These are phyloP conservation scores for Eurytoma californica DNA, from an alignment of 2,888 invertebrate species.

Conservation along the genomic window DNA sequence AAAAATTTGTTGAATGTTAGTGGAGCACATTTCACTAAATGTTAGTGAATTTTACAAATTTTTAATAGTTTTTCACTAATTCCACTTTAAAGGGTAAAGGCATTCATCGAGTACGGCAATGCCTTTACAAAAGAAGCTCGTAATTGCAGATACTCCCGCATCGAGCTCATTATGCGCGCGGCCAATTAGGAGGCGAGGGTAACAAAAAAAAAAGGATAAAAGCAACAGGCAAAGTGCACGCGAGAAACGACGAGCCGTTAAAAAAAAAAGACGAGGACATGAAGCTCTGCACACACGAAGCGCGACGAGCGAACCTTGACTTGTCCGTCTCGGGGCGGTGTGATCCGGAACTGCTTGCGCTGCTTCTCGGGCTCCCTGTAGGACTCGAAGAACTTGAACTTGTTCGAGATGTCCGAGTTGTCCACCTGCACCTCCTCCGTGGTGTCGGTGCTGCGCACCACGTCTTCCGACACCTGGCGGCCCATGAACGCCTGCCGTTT, in stretches of 20 bases:
- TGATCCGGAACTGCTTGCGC: conserved; percentile 88
- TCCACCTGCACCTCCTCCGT: conserved; percentile 86
- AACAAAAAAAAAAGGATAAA: background rate
- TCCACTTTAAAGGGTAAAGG: too few relatives aligned
- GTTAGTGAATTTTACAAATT: too few relatives aligned
- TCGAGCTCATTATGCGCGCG: too few relatives aligned
- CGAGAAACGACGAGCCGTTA: conserved; percentile 16
- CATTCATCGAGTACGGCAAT: too few relatives aligned
- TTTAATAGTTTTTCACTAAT: too few relatives aligned
- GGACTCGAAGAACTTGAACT: conserved; percentile 94
- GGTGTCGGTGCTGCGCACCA: conserved; percentile 84
- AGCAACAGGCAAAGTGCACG: background rate
- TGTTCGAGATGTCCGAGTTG: conserved; percentile 88
- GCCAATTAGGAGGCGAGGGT: too few relatives aligned
- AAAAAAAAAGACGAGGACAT: background rate
- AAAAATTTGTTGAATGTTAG: too few relatives aligned
- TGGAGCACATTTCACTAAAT: too few relatives aligned
- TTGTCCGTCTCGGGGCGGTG: conserved; percentile 89
- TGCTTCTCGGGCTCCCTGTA: conserved; percentile 84
- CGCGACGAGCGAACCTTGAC: conserved; percentile 77
- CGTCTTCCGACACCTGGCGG: conserved; percentile 80
- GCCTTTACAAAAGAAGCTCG: background rate
- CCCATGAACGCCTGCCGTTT: conserved; percentile 75
- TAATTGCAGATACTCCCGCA: too few relatives aligned
- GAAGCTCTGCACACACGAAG: background rate